A percentile compares a stretch with the other conserved stretches of the same genome.
These are phyloP conservation scores for Pangasius djambal DNA, from an alignment of 2,797 vertebrate genomes.

Conservation along the genomic window DNA sequence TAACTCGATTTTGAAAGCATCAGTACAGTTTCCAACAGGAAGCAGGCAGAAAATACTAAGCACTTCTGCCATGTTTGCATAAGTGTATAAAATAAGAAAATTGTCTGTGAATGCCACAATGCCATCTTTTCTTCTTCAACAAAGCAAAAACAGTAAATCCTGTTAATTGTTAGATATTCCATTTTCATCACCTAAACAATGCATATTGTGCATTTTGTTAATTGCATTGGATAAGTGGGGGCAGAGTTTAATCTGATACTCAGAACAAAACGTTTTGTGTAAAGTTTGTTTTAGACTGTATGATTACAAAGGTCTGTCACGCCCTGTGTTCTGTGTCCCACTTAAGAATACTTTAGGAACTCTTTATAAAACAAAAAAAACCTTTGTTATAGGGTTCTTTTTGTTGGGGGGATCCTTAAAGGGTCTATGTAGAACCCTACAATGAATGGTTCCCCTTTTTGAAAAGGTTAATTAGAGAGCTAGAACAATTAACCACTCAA, in stretches of 20 bases:
- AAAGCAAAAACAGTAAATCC: background rate
- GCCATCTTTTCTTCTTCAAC: background rate
- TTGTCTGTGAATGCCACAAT: background rate
- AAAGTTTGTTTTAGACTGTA: background rate
- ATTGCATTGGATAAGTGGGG: background rate
- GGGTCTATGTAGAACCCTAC: background rate
- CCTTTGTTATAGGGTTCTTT: background rate
- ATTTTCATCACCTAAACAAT: background rate
- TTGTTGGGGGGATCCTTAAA: background rate
- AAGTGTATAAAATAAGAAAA: background rate
- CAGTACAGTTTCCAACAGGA: slow-evolving; percentile 60
- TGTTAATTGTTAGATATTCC: background rate
- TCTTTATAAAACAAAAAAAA: background rate
- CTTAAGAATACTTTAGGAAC: background rate
- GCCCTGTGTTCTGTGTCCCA: background rate
- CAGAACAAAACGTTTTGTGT: background rate
- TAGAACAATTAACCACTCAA: background rate
- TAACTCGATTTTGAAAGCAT: slow-evolving; percentile 63
- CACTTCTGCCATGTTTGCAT: background rate
- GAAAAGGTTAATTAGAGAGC: background rate
- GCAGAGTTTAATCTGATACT: background rate
- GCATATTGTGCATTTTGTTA: background rate
- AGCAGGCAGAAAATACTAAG: slow-evolving; percentile 59
- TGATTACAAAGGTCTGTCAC: background rate
- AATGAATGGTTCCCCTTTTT: background rate